Evolutionary conservation across 1,140 invertebrate genomes (phyloP).

Genomic region (silkworm (Bombyx mori)): ASM3026992v2 NC_085124.1:13130501-13131000

Average conservation of each 20-base stretch:
- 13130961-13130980: constrained; percentile 56
- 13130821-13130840: constrained; percentile 55
- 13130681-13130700: constrained; percentile 55
- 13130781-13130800: constrained; percentile 28
- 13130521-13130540: constrained; percentile 47
- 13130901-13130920: constrained; percentile 22
- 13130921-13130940: constrained; percentile 53
- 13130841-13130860: constrained; percentile 61
- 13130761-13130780: constrained; percentile 1
- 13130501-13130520: constrained; percentile 23
- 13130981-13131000: constrained; percentile 53
- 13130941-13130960: constrained; percentile 32
- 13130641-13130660: constrained; percentile 31
- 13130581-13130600: constrained; percentile 27
- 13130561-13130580: constrained; percentile 25
- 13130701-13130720: constrained; percentile 43
- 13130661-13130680: constrained; percentile 49
- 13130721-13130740: constrained; percentile 29
- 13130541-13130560: constrained; percentile 48
- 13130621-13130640: constrained; percentile 27
- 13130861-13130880: constrained; percentile 44
- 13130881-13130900: constrained; percentile 27
- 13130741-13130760: constrained; percentile 12
- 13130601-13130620: constrained; percentile 44
- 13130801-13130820: constrained; percentile 38